A percentile compares a stretch with the other conserved stretches of the same genome.
phyloP scores from a whole-genome alignment of 2,113 vertebrate genomes.

The Alaudala cheleensis region DNA sequence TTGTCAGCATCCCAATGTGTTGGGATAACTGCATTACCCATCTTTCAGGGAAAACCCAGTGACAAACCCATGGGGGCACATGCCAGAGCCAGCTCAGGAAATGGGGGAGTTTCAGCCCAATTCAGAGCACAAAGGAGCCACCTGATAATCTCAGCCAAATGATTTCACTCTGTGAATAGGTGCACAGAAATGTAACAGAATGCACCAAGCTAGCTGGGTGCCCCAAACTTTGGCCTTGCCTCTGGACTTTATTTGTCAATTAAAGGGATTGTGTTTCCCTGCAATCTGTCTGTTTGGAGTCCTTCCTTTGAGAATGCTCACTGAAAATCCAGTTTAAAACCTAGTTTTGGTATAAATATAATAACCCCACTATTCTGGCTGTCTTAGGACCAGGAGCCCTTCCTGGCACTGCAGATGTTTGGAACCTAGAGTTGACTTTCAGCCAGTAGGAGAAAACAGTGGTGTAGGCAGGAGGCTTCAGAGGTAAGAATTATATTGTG shows the following conservation, averaged over 20 bases:
- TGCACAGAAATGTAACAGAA: not conserved
- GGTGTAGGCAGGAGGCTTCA: not conserved
- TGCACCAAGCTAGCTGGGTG: not conserved
- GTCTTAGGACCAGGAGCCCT: not conserved
- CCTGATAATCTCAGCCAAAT: not conserved
- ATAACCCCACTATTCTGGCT: not conserved
- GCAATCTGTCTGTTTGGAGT: not conserved
- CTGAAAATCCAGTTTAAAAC: not conserved
- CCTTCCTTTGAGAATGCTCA: not conserved
- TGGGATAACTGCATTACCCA: not conserved
- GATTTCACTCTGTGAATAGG: not conserved
- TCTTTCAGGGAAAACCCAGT: not conserved
- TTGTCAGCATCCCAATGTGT: conserved; percentile 31
- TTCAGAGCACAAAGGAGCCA: not conserved
- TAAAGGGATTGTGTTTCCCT: not conserved
- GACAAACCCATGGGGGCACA: not conserved
- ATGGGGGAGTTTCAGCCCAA: not conserved
- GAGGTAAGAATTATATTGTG: not conserved
- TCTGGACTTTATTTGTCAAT: not conserved
- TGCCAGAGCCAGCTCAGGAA: not conserved
- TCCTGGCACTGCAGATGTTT: not conserved
- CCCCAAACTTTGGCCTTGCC: not conserved
- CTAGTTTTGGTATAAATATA: not conserved
- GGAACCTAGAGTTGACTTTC: not conserved
- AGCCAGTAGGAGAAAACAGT: not conserved